Evolutionary conservation across 2,888 invertebrate species (phyloP).

Genomic region (Dastarcus helophoroides): DNA sequence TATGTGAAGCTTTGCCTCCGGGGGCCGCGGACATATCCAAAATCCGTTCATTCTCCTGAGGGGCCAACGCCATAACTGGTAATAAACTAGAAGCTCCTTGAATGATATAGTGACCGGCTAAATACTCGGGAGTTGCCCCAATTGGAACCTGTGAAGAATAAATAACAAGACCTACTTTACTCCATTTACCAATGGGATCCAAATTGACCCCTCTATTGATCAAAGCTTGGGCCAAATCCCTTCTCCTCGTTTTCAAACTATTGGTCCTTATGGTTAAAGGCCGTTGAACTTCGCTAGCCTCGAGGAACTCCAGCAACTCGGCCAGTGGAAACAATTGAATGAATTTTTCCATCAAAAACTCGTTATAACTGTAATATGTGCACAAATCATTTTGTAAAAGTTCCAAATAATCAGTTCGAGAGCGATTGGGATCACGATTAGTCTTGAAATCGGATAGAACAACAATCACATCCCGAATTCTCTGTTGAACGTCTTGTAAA

Average conservation of each 20-base stretch:
- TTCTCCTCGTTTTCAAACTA: slow-evolving; percentile 80
- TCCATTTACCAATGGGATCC: slow-evolving; percentile 98
- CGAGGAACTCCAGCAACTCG: slow-evolving; percentile 86
- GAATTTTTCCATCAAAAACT: slow-evolving; percentile 84
- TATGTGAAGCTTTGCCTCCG: slow-evolving; percentile 97
- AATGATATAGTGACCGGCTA: slow-evolving; percentile 95
- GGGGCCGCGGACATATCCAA: slow-evolving; percentile 98
- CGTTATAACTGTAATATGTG: slow-evolving; percentile 92
- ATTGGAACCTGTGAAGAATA: slow-evolving; percentile 94
- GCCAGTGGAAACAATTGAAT: slow-evolving; percentile 80
- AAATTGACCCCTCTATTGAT: slow-evolving; percentile 96
- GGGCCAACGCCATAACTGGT: slow-evolving; percentile 96
- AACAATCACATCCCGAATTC: slow-evolving; percentile 75
- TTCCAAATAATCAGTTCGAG: slow-evolving; percentile 70
- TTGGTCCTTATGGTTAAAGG: slow-evolving; percentile 95
- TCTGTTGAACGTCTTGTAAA: slow-evolving; percentile 74
- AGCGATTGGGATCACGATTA: slow-evolving; percentile 54
- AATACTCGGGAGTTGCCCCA: slow-evolving; percentile 97
- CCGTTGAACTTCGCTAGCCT: slow-evolving; percentile 89
- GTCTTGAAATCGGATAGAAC: slow-evolving; percentile 71
- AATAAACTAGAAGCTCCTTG: slow-evolving; percentile 94
- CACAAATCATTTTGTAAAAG: slow-evolving; percentile 78
- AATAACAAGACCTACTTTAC: slow-evolving; percentile 92
- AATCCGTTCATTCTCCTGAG: slow-evolving; percentile 88
- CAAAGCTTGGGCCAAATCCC: slow-evolving; percentile 87